Base-by-base conservation (phyloP, 1,140 invertebrate species). In the Drepana arcuata region DNA sequence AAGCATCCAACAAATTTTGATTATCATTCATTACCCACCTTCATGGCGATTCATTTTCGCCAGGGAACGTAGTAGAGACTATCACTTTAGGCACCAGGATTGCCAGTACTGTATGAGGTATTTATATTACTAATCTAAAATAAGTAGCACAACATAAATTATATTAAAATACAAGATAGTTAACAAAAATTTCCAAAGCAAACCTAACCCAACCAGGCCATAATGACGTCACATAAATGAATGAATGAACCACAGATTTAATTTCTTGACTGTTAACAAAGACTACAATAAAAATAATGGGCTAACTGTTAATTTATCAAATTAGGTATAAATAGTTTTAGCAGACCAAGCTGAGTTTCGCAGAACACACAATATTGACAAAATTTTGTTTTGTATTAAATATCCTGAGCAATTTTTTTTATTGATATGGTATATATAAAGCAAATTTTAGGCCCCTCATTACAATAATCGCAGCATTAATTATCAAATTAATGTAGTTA, bases 41-140 rank as follows among this genome's bases (percentile, higher is more conserved):
- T 92, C 90, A 90, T 92, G 90, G 86, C 89, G 88, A 88, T 89
- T 91, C 90, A 92, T 92, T 89, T 89, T 89, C 85, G 85, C 83
- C 84, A 78, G 73, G 82, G 78, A 80, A 78, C 78, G 75, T 80
- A 71, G 68, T 73, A 65, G 80, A 72, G 63, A 75, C 54, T 66
- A 67, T 63, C 58, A 62, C 63, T 71, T 67, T 77, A 70, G 67
- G 72, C 65, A 74, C 69, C 69, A 80, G 66, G 45, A 65, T 73
- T 71, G 64, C 56, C 47, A 60, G 59, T 82, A 74, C 57, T 77
- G 48, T 69, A 63, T 71, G 64, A 68, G 63, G 62, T 77, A 73
- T 71, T 72, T 74, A 70, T 74, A 74, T 68, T 68, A 74, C 65
- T 83, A 79, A 64, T 78, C 73, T 80, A 84, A 80, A 83, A 67